Percentiles rank a stretch among this genome's conserved stretches.
Evolutionary conservation across 1,140 invertebrate genomes (phyloP).

Genomic region (Tetraneura akinire): DNA sequence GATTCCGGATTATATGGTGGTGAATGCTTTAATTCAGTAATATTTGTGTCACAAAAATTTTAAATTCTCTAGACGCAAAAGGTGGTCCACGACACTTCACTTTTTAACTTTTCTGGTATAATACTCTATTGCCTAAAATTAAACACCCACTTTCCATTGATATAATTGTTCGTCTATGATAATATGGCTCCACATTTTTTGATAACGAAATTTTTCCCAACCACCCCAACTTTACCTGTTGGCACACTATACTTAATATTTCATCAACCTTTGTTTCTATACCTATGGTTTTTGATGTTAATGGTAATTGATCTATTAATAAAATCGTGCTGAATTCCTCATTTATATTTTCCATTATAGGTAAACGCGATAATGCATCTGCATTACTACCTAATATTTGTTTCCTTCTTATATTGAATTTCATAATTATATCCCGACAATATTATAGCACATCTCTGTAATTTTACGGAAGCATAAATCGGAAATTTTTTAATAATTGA

Average conservation of each 20-base stretch:
- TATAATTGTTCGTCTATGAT: neutral
- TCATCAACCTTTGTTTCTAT: neutral
- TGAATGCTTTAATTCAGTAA: no score
- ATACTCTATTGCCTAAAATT: conserved; percentile 38
- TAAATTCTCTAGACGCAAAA: no score
- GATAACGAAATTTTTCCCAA: neutral
- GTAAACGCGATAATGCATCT: no score
- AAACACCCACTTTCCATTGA: conserved; percentile 10
- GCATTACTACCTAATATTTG: no score
- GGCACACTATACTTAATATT: neutral
- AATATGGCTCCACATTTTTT: neutral
- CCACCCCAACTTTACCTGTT: neutral
- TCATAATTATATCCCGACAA: neutral
- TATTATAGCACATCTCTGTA: conserved; percentile 36
- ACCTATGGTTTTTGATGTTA: conserved; percentile 1
- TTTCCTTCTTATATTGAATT: neutral
- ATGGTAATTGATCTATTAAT: conserved; percentile 40
- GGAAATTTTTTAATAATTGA: conserved; percentile 57
- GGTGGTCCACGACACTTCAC: no score
- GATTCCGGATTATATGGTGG: no score
- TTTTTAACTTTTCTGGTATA: no score
- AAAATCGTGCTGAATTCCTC: conserved; percentile 14
- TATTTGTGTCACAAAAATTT: no score
- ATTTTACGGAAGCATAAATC: conserved; percentile 55
- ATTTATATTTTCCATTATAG: neutral